Conservation (phyloP, 2,113 vertebrate genomes). For the Laterallus jamaicensis region DNA sequence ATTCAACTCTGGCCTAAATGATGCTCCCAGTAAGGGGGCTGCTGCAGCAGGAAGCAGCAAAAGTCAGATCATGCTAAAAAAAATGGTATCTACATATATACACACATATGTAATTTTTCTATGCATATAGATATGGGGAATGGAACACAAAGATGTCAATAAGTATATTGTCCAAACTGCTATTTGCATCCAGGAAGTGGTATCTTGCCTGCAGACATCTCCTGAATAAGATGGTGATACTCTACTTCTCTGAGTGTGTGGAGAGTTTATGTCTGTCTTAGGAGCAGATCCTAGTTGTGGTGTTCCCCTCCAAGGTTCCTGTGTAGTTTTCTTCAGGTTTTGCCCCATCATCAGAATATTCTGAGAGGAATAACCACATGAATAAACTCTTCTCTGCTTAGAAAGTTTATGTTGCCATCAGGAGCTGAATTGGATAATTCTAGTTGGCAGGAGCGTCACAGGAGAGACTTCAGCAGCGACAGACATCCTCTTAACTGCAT, state of each 20-base stretch:
- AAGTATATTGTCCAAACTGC: neutral
- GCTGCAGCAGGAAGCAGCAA: neutral
- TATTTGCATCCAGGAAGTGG: neutral
- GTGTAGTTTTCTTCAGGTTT: neutral
- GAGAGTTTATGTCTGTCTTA: neutral
- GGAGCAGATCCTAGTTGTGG: neutral
- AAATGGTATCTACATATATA: no score
- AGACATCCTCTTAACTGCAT: neutral
- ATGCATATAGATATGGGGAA: neutral
- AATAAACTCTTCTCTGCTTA: neutral
- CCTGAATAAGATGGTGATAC: neutral
- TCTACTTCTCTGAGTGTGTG: neutral
- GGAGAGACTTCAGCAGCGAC: neutral
- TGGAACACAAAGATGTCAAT: neutral
- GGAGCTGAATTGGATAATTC: neutral
- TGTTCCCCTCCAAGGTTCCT: neutral
- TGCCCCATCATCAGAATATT: neutral
- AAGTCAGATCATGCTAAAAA: neutral
- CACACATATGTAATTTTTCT: no score
- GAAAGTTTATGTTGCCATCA: neutral
- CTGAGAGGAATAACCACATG: neutral
- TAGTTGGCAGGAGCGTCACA: neutral
- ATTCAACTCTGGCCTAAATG: neutral
- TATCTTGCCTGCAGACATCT: neutral
- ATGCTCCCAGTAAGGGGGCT: neutral